Evolutionary conservation across 2,113 vertebrate genomes (phyloP).

Genomic region (Ictidomys tridecemlineatus): DNA sequence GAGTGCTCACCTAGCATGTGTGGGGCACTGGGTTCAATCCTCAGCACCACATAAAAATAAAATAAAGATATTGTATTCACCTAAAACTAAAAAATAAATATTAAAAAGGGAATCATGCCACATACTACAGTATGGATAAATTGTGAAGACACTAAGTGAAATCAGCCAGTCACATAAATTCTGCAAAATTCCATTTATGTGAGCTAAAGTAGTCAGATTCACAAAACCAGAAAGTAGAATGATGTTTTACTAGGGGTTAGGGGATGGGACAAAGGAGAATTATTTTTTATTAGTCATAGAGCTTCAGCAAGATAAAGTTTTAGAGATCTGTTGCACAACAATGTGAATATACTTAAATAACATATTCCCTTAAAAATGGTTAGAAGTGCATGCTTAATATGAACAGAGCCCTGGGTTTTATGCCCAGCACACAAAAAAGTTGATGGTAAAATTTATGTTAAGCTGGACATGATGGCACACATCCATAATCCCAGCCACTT

Average conservation of each 20-base stretch:
- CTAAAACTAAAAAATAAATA: too few relatives aligned
- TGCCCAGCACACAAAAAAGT: background rate
- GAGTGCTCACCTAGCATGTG: too few relatives aligned
- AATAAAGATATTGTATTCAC: too few relatives aligned
- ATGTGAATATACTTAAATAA: background rate
- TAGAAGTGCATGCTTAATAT: background rate
- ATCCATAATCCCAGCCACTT: background rate
- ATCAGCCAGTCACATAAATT: background rate
- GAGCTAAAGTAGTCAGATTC: background rate
- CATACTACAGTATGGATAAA: background rate
- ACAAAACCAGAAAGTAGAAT: background rate
- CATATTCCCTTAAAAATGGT: background rate
- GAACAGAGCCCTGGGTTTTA: background rate
- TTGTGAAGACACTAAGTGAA: background rate
- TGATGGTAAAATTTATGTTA: background rate
- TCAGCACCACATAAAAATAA: too few relatives aligned
- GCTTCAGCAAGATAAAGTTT: slow-evolving; percentile 19
- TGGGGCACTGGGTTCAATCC: too few relatives aligned
- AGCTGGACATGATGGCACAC: background rate
- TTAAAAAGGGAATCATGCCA: background rate
- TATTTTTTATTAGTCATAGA: background rate
- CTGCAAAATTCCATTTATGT: background rate
- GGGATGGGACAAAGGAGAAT: background rate
- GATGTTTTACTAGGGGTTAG: background rate
- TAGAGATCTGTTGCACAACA: background rate